These are phyloP conservation scores for Percopsis transmontana DNA, from an alignment of 2,113 vertebrate species.

Conservation along the genomic window DNA sequence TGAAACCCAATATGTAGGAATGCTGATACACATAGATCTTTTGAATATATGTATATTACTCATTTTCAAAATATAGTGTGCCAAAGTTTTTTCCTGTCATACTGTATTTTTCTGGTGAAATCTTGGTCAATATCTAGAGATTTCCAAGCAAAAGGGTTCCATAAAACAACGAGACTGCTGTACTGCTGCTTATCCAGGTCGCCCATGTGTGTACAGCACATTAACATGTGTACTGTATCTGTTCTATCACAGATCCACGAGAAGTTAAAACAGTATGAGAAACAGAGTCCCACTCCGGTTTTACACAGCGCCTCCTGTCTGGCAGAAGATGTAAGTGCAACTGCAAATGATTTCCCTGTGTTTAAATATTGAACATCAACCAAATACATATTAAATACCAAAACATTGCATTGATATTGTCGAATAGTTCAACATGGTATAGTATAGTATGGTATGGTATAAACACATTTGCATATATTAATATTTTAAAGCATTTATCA, in stretches of 20 bases:
- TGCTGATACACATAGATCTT: not conserved
- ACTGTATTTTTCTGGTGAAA: too few relatives aligned
- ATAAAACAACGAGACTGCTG: not conserved
- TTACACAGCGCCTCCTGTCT: slow-evolving; percentile 88
- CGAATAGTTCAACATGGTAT: not conserved
- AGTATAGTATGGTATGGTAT: not conserved
- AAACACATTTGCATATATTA: not conserved
- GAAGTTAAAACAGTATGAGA: slow-evolving; percentile 88
- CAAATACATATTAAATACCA: not conserved
- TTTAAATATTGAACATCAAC: not conserved
- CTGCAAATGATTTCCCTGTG: not conserved
- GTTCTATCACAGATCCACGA: slow-evolving; percentile 86
- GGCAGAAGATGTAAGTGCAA: slow-evolving; percentile 87
- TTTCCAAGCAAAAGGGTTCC: not conserved
- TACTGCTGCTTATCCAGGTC: not conserved
- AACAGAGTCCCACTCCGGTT: slow-evolving; percentile 87
- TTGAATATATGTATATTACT: too few relatives aligned
- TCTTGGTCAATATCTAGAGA: not conserved
- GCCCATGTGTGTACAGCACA: not conserved
- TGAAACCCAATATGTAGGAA: not conserved
- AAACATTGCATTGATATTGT: not conserved
- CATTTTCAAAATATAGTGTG: too few relatives aligned
- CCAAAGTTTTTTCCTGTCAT: too few relatives aligned
- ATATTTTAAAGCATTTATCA: too few relatives aligned
- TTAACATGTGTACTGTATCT: not conserved